Base-by-base conservation (phyloP, 2,797 vertebrate species). In the Chrosomus eos region DNA sequence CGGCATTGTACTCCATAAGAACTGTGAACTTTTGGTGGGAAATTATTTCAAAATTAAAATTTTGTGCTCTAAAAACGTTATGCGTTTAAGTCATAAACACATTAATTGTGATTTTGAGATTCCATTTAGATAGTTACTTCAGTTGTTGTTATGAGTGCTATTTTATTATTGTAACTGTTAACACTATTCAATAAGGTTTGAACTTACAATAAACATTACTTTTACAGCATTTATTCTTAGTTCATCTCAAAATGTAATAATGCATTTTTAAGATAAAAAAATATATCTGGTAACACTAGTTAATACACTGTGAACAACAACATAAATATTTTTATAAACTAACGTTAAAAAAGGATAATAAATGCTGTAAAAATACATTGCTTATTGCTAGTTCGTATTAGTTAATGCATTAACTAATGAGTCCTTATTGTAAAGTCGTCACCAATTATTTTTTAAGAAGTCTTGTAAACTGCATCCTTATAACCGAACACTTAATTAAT, bases 1-100 rank as follows among this genome's bases (percentile, higher is more conserved):
- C 5, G 16, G 23, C 7, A 78, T 60, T 85, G 76, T 85, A 53
- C 55, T 72, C 79, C 21, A 62, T 55, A 21, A 84, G 4, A 48
- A 33, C 51, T 28, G 33, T 71, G 1, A 58, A 4, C 16, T n/a
- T 45, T 78, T 45, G 2, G 19, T n/a, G 3, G 5, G 8, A 55
- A 71, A 26, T 33, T 26, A 31, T 21, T 60, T 45, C 0, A 51
- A 68, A 55, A 58, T 33, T 75, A 13, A 7, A 5, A 4, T 48
- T 51, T 62, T 82, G 28, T 72, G 13, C 70, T 62, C 58, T 51
- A 19, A 7, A 48, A 68, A 36, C 8, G 5, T 51, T 51, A 19
- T 10, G 9, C 9, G 51, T 55, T 23, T 55, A 21, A 8, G 53
- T 48, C 14, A 48, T 23, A 55, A 23, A 7, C 18, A 7, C 48